Evolutionary conservation across 2,888 invertebrate genomes (phyloP), one percentile per base, ranked within the genome.

Genomic region (Invenusta paracnida): DNA sequence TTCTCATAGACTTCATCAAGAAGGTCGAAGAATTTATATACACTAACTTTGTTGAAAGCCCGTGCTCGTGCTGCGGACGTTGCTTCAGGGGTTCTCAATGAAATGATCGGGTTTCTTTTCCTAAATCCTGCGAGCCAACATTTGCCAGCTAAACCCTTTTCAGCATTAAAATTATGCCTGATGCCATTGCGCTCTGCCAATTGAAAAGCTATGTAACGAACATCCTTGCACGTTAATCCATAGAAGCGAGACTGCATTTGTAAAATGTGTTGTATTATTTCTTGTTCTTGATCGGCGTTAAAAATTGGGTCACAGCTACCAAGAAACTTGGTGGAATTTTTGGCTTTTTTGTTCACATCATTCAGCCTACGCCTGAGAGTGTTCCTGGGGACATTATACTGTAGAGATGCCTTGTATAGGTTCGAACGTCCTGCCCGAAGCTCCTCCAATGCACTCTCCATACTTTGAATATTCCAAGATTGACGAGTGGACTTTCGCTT

Each of bases 21-120:
- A 1, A 86, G 67, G 27, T 86, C 86, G 67, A 86, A 86, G 29
- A 86, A 86, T 11, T 17, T 31, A 13, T 85, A 27, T 2, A 86
- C 86, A 66, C 48, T 85, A 13, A 11, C 83, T 85, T 84, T 28
- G 29, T 86, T 86, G 48, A 86, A 86, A 1, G 23, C 66, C 29
- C 17, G 25, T 48, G 86, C 86, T 30, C 86, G 30, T 1, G 85
- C 84, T 11, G 84, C 84, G 1, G 83, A 85, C 11, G 83, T 86
- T 1, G 86, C 66, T 29, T 86, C 67, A 13, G 86, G 86, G n/a
- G 48, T 83, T 17, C 28, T 31, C 11, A 86, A 27, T n/a, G 86
- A 30, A 25, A 86, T 31, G 0, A 85, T 17, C 23, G 82, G 82
- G 31, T 85, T 82, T 84, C 85, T 83, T 66, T 85, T 84, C 29